Evolutionary conservation across 2,113 vertebrate genomes (phyloP).

Genomic region (Colinus virginianus): DNA sequence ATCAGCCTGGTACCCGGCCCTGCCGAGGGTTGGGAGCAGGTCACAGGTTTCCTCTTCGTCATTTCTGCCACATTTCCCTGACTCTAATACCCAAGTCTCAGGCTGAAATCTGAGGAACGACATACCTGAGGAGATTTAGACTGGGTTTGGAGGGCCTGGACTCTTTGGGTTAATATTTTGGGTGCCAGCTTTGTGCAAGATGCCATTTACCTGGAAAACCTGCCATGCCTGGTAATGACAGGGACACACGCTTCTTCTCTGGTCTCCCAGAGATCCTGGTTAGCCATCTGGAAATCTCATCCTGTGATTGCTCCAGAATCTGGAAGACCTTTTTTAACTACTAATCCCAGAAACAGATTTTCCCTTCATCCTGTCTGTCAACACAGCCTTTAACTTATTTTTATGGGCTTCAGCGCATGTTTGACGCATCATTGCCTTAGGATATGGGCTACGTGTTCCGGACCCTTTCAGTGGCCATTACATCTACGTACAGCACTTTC

Average conservation of each 20-base stretch:
- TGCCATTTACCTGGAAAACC: not conserved
- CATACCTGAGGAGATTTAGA: not conserved
- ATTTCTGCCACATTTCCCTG: not conserved
- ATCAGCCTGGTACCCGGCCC: not conserved
- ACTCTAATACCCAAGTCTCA: not conserved
- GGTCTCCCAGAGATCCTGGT: not conserved
- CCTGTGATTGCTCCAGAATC: constrained; percentile 33
- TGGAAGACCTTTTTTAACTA: constrained; percentile 67
- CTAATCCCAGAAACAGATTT: constrained; percentile 74
- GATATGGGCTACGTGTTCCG: not conserved
- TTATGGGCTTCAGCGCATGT: constrained; percentile 55
- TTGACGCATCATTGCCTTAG: constrained; percentile 58
- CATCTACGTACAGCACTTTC: not conserved
- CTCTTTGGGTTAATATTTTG: not conserved
- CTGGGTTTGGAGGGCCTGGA: not conserved
- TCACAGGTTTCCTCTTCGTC: not conserved
- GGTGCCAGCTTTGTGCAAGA: not conserved
- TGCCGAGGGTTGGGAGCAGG: not conserved
- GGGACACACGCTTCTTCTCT: not conserved
- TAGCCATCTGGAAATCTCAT: constrained; percentile 65
- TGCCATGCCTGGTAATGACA: constrained; percentile 7
- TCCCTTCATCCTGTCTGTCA: constrained; percentile 68
- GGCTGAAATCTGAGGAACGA: not conserved
- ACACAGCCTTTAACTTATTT: constrained; percentile 66
- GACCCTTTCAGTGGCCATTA: not conserved